Evolutionary conservation across 2,113 vertebrate genomes (phyloP).

Genomic region (Xyliphius kryptos): DNA sequence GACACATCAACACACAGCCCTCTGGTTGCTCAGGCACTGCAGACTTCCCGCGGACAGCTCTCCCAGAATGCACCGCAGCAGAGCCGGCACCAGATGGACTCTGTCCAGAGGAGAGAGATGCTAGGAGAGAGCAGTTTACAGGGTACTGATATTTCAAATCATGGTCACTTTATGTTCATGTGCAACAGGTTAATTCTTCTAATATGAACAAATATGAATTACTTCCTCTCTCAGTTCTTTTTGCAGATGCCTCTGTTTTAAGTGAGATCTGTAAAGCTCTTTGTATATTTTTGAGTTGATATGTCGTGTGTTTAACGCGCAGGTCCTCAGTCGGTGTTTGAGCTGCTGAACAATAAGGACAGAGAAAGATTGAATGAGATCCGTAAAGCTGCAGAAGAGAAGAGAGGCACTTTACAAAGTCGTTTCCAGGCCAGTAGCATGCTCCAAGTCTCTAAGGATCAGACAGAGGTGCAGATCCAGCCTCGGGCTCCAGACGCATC

Average conservation of each 20-base stretch:
- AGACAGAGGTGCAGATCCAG: too few relatives aligned
- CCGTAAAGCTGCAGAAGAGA: slow-evolving; percentile 53
- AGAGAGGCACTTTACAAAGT: slow-evolving; percentile 44
- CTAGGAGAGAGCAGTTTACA: slow-evolving; percentile 73
- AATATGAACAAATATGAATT: too few relatives aligned
- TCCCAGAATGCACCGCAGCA: slow-evolving; percentile 34
- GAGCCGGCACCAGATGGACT: slow-evolving; percentile 76
- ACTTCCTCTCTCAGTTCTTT: too few relatives aligned
- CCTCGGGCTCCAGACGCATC: not conserved
- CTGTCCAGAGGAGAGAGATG: slow-evolving; percentile 69
- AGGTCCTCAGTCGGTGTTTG: slow-evolving; percentile 85
- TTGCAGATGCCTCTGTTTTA: too few relatives aligned
- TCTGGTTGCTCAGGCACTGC: slow-evolving; percentile 59
- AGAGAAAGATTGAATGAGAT: slow-evolving; percentile 70
- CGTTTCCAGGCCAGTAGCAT: too few relatives aligned
- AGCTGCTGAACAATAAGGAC: slow-evolving; percentile 79
- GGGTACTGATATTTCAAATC: too few relatives aligned
- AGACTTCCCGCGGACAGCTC: slow-evolving; percentile 69
- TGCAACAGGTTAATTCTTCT: too few relatives aligned
- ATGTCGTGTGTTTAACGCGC: too few relatives aligned
- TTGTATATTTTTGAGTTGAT: too few relatives aligned
- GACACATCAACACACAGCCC: slow-evolving; percentile 55
- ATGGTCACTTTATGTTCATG: too few relatives aligned
- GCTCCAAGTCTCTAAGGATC: too few relatives aligned
- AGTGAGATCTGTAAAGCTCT: too few relatives aligned